Base-by-base conservation (phyloP, 2,888 invertebrate genomes). In the Tiliacea aurago region DNA sequence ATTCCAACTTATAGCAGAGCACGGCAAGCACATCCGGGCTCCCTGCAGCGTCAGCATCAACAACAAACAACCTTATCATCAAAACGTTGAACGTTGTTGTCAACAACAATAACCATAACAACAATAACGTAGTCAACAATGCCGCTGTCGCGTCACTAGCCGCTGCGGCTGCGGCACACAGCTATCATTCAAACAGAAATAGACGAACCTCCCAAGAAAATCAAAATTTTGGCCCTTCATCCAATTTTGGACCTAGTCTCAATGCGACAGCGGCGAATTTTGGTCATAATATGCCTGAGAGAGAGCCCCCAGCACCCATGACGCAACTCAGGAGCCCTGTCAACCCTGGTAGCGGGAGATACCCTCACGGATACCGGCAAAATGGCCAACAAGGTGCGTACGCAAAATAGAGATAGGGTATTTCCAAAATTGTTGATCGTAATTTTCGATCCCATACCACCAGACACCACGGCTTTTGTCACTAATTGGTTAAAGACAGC, bases 321-420 rank as follows among this genome's bases (percentile, higher is more conserved):
- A 93, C 96, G 1, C 96, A 96, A 87, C 90, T 96, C 66, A 90
- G 96, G 80, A 95, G 94, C 84, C 94, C 94, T 18, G 88, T 95
- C 58, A 96, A 96, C 87, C 80, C 94, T 11, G 96, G 96, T 84
- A 96, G 96, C 84, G 96, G 95, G 66, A 89, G 96, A 87, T 95
- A 95, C 83, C 95, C 95, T 0, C 95, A 92, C 73, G 96, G 96
- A 86, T 95, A 96, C 88, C 91, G 96, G 81, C 96, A 93, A 77
- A 96, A 96, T 81, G 93, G 93, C 85, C 96, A 95, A 78, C 96
- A 96, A 96, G 96, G 96, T 96, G 94, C 94, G 95, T 96, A 94
- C 91, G 91, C 92, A 91, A 91, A n/a, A 76, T 73, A 88, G 94
- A 95, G 94, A 94, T 93, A 94, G 94, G 93, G 93, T 94, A 80